Conservation (phyloP, 2,113 vertebrate genomes). For the Cryptotis parvus region DNA sequence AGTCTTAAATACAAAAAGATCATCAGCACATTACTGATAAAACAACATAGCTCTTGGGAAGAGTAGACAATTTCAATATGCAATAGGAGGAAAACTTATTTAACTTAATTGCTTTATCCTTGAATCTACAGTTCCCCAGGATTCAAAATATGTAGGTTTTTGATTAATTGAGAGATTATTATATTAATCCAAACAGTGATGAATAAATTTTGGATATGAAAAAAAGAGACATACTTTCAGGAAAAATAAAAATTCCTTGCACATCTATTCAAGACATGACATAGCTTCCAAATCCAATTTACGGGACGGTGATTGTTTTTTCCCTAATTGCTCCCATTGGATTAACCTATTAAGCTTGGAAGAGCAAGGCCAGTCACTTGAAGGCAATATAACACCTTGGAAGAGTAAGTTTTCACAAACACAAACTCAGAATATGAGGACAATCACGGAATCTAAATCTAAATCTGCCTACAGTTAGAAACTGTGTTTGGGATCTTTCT, state of each 20-base stretch:
- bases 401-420: neutral
- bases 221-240: neutral
- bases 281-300: slow-evolving; percentile 15
- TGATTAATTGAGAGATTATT: neutral
- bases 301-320: neutral
- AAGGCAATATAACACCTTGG: neutral
- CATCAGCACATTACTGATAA: slow-evolving; percentile 16
- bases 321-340: neutral
- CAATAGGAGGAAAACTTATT: neutral
- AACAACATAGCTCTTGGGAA: neutral
- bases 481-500: neutral
- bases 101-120: slow-evolving; percentile 33
- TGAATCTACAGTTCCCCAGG: neutral
- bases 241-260: neutral
- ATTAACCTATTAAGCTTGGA: neutral
- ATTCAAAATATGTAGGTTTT: slow-evolving; percentile 6
- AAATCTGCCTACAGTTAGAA: neutral
- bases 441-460: neutral
- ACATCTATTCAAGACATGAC: slow-evolving; percentile 7
- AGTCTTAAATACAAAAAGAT: neutral
- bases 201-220: neutral
- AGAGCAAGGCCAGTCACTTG: neutral
- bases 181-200: neutral
- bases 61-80: neutral
- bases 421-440: neutral